Evolutionary conservation across 2,113 vertebrate genomes (phyloP), one percentile per base, ranked within the genome.

Genomic region (Larimichthys polyactis): DNA sequence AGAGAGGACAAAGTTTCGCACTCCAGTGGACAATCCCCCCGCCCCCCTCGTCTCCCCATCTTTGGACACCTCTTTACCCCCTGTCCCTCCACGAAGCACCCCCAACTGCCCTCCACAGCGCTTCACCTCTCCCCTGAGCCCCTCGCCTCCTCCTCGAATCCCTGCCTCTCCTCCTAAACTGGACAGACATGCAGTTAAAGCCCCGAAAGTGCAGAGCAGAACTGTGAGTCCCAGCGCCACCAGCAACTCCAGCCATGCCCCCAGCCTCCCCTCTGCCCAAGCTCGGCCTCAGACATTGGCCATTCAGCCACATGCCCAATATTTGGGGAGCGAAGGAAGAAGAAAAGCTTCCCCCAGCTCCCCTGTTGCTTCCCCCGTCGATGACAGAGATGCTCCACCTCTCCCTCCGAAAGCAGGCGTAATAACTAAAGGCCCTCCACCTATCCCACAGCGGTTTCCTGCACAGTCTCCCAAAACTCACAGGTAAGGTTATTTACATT

Each of bases 61-160:
- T 29, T 65, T 60, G 46, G 14, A 76, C 5, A 46, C 46, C 14
- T 36, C 83, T 0, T 94, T 95, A 0, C 97, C 97, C 0, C 98
- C 98, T 4, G 97, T 98, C 17, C 97, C 97, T 0, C 97, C 98
- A 4, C 92, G 97, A 22, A 94, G 93, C 76, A 96, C 93, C 29
- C 94, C 91, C 2, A 95, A 95, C 80, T 93, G 91, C 0, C 97
- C 97, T 0, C 97, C 97, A 0, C 91, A 92, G 49, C 87, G 79
- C 19, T 95, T 95, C 49, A 91, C 85, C 8, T 49, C 86, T 0
- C 22, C 76, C 46, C 58, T 78, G n/a, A 69, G 70, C 52, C 63
- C 82, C 60, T 68, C 63, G 1, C 27, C 57, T 22, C 71, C 55
- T 10, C 17, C 43, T 22, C 74, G 16, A 63, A n/a, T 27, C 20